Base-by-base conservation (phyloP, 1,140 invertebrate species). In the Cardiocondyla obscurior region DNA sequence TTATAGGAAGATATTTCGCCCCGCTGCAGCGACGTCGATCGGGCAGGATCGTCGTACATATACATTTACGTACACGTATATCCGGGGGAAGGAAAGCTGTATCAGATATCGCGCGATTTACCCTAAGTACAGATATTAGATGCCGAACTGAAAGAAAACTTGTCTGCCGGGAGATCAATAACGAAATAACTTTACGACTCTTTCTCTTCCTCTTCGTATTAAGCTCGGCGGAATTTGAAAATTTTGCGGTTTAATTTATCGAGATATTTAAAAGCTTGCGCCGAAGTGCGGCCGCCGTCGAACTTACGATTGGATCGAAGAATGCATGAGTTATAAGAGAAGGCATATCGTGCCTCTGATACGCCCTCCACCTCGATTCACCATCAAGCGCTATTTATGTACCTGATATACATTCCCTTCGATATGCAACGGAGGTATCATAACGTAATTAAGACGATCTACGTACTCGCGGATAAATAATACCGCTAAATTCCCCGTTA, bases 371-470 rank as follows among this genome's bases (percentile, higher is more conserved):
- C 14, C n/a, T 86, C n/a, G 86, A 79, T 86, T 86, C 77, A 87
- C 46, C 65, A 62, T 69, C 44, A 86, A 82, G 65, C 57, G 70
- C 74, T 53, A 69, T 53, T 69, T 65, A 73, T 60, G 62, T 74
- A 79, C 44, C 0, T 36, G 42, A 28, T 69, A 82, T 64, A 46
- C 64, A 46, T 46, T 85, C 77, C 25, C 46, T 22, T 19, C 39
- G 19, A 60, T n/a, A n/a, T 12, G 16, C 49, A 36, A 22, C 30
- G 28, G 22, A 53, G 30, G 55, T 44, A 76, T 73, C 53, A 64
- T 70, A 72, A 64, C 57, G 58, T 58, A 70, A 87, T 87, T 73
- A 87, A 87, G 42, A 25, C 44, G 49, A 86, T 83, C 39, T 46
- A 70, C 64, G 42, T 46, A 67, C 25, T 19, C 25, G 44, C 12